phyloP scores from a whole-genome alignment of 1,140 invertebrate species.

The Nylanderia fulva region DNA sequence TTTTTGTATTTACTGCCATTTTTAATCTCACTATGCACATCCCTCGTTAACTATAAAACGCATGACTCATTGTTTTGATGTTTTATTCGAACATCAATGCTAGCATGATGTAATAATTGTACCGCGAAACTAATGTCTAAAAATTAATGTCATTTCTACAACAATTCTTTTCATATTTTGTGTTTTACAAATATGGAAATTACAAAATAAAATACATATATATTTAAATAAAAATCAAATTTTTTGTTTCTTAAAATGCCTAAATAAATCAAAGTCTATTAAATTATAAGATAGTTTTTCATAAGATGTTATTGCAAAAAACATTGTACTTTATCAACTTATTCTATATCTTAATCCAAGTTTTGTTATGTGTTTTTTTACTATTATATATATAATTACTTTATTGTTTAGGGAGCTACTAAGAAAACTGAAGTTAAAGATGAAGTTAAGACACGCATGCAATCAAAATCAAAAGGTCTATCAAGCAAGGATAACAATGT shows the following conservation, averaged over 20 bases:
- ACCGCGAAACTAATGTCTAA: background rate
- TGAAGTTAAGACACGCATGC: slow-evolving; percentile 51
- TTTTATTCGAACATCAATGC: slow-evolving; percentile 1
- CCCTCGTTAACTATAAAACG: background rate
- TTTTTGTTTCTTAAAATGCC: background rate
- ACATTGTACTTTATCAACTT: background rate
- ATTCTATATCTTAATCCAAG: background rate
- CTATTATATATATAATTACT: background rate
- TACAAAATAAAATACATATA: background rate
- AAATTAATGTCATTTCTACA: background rate
- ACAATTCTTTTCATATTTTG: background rate
- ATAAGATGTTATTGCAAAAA: background rate
- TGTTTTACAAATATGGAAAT: background rate
- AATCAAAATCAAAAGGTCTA: slow-evolving; percentile 58
- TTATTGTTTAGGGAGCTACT: slow-evolving; percentile 65
- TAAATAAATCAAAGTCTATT: background rate
- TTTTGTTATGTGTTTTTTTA: background rate
- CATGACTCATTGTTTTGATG: background rate
- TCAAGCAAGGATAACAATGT: slow-evolving; percentile 15
- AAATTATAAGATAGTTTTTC: background rate
- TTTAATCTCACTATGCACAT: background rate
- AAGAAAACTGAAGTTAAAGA: slow-evolving; percentile 71
- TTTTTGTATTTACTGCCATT: background rate
- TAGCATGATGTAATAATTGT: background rate
- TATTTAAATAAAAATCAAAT: background rate